Conservation (phyloP, 2,797 vertebrate species). For the Threskiornis aethiopicus region DNA sequence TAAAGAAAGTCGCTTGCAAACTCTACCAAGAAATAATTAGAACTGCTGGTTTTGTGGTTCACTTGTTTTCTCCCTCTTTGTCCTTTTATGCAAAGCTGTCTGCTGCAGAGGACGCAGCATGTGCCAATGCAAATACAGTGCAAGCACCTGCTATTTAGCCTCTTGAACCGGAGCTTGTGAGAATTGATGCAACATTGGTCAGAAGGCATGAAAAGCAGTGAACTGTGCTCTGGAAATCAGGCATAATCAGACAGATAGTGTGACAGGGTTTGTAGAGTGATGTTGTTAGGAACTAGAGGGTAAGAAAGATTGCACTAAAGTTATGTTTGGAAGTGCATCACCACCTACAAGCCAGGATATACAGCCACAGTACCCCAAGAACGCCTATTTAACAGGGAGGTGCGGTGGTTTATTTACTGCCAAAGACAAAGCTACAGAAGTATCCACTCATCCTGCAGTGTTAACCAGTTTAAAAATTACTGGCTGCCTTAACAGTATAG, state of each 20-base stretch:
- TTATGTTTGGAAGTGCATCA: background rate
- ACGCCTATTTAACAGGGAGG: background rate
- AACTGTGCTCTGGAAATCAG: background rate
- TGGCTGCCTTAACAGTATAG: background rate
- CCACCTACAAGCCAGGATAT: background rate
- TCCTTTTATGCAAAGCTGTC: background rate
- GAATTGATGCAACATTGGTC: accelerated
- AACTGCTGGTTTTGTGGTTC: slow-evolving; percentile 27
- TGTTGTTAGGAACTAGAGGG: background rate
- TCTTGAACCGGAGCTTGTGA: background rate
- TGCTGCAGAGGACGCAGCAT: background rate
- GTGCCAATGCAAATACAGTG: background rate
- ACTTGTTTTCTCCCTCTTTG: background rate
- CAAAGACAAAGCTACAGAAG: background rate
- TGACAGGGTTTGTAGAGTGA: background rate
- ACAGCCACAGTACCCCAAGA: background rate
- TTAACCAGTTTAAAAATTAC: background rate
- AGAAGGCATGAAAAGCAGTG: background rate
- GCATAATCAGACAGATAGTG: background rate
- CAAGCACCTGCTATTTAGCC: background rate
- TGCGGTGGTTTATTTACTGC: background rate
- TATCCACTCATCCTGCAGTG: background rate
- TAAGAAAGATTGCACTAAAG: background rate
- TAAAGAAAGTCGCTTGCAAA: background rate
- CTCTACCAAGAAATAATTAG: slow-evolving; percentile 9